A percentile compares a stretch with the other conserved stretches of the same genome.
phyloP scores from a whole-genome alignment of 2,888 invertebrate species.

The Eupithecia tripunctaria region DNA sequence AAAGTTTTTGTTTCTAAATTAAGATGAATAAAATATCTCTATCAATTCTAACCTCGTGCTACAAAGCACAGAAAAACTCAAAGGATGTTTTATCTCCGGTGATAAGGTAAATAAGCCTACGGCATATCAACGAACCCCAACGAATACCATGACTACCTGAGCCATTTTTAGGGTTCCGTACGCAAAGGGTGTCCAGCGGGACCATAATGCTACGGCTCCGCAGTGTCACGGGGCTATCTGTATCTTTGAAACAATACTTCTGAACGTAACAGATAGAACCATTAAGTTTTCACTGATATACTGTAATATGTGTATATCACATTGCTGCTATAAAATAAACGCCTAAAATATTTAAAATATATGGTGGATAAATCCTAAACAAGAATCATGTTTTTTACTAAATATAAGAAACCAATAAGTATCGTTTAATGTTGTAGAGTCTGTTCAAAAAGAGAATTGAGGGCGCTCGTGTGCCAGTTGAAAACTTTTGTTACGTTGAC shows the following conservation, averaged over 20 bases:
- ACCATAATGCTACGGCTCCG: neutral
- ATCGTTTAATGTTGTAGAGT: neutral
- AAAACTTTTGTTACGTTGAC: no score
- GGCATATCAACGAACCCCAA: neutral
- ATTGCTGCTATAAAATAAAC: neutral
- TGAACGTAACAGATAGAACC: neutral
- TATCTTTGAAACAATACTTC: neutral
- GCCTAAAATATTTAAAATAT: neutral
- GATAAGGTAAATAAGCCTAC: neutral
- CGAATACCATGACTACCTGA: neutral
- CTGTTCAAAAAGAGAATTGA: no score
- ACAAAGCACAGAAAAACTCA: neutral
- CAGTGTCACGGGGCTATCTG: neutral
- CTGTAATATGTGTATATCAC: neutral
- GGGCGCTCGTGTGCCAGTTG: no score
- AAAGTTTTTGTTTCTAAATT: neutral
- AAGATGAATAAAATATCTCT: neutral
- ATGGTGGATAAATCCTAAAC: neutral
- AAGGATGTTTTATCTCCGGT: neutral
- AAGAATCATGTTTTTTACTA: neutral
- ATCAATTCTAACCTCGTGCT: neutral
- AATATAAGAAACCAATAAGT: neutral
- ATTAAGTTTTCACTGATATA: neutral
- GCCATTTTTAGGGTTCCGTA: neutral
- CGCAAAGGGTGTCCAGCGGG: neutral